Evolutionary conservation across 1,140 invertebrate genomes (phyloP), one percentile per base, ranked within the genome.

Genomic region (Popillia japonica): DNA sequence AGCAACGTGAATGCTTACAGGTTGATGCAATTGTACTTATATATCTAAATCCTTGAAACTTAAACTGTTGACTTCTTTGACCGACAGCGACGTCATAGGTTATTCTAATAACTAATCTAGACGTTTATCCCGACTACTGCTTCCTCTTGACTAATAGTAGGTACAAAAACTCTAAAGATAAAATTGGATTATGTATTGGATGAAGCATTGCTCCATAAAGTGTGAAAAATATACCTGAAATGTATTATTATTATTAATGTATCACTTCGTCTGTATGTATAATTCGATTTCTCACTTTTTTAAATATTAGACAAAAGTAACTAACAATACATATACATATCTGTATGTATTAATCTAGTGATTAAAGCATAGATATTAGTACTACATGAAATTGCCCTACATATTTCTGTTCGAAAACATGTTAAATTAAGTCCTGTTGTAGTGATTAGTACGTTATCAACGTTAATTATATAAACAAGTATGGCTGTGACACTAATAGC

Each of bases 381-480:
- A 17, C 17, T 17, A 55, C 48, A 55, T n/a, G 17, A 17, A 55
- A 55, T 17, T 17, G n/a, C 14, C n/a, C 48, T 55, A 55, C 14
- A n/a, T 14, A 14, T 55, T 14, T 17, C 48, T 55, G 48, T 7
- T 55, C 17, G 48, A 55, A 17, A 55, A 55, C 48, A 55, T 17
- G 48, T 17, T 55, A 55, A n/a, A 55, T 55, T 55, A 55, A 55
- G 48, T 55, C 48, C 48, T n/a, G n/a, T 17, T 55, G 17, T 55
- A 55, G 48, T 55, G 48, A 55, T 55, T 55, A 55, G 17, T 17
- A 55, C 17, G 11, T 17, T n/a, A n/a, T 3, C 48, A 14, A 17
- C 48, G n/a, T 17, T 55, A 55, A 55, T 55, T 17, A 55, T 55
- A 55, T 17, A 17, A 55, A 55, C 17, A 55, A 17, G 11, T n/a